These are phyloP conservation scores for Sarcophaga bullata DNA, from an alignment of 1,140 invertebrate genomes.

Conservation along the genomic window DNA sequence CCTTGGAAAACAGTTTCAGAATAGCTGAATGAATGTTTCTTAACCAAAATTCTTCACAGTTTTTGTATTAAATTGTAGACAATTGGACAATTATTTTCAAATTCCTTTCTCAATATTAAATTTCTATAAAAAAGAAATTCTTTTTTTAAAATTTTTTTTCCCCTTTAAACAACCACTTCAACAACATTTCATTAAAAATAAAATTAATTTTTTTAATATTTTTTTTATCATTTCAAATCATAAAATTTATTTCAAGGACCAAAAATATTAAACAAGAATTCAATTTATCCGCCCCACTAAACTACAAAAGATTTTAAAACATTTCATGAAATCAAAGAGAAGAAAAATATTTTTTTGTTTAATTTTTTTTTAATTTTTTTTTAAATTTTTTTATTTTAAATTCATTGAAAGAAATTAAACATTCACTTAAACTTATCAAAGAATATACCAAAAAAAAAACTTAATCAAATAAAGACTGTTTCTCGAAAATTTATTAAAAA, in stretches of 20 bases:
- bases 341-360: neutral
- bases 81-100: too few species aligned
- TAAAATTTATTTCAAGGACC: constrained; percentile 18
- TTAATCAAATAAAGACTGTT: neutral
- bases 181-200: too few species aligned
- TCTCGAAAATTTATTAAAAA: too few species aligned
- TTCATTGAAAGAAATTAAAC: neutral
- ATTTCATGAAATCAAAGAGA: neutral
- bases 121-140: too few species aligned
- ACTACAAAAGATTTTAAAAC: neutral
- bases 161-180: too few species aligned
- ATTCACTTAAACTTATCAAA: neutral
- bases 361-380: neutral
- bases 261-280: neutral
- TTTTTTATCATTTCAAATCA: neutral
- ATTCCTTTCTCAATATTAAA: too few species aligned
- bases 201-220: neutral
- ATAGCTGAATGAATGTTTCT: too few species aligned
- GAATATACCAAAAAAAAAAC: neutral
- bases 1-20: too few species aligned
- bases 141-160: too few species aligned
- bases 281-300: constrained; percentile 5
- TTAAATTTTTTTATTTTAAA: neutral
- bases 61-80: too few species aligned
- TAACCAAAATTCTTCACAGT: too few species aligned